Percentiles rank a stretch among this genome's conserved stretches.
phyloP scores from a whole-genome alignment of 2,888 invertebrate genomes.

The Craniophora ligustri region DNA sequence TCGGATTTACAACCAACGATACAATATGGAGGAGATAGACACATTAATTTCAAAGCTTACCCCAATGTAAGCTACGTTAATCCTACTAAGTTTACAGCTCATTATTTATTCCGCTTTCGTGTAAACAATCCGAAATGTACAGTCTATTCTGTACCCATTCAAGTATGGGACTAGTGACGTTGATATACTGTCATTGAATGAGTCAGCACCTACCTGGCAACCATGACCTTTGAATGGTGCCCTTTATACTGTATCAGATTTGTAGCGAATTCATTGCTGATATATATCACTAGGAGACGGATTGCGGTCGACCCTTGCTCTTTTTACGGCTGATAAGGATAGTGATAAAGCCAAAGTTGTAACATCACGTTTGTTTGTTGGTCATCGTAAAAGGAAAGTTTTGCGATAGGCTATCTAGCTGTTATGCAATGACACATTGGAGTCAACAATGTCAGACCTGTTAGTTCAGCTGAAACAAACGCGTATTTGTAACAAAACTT shows the following conservation, averaged over 20 bases:
- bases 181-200: constrained; percentile 38
- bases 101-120: constrained; percentile 33
- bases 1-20: constrained; percentile 2
- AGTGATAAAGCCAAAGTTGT: constrained; percentile 40
- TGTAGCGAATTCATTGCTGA: constrained; percentile 43
- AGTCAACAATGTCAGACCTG: constrained; percentile 28
- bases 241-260: constrained; percentile 43
- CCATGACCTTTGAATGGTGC: constrained; percentile 48
- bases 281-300: constrained; percentile 43
- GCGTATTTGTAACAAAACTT: background rate
- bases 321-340: constrained; percentile 48
- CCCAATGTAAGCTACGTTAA: constrained; percentile 22
- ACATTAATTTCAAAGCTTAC: constrained; percentile 32
- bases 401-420: constrained; percentile 25
- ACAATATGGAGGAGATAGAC: constrained; percentile 8
- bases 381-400: constrained; percentile 44
- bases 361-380: constrained; percentile 45
- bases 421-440: constrained; percentile 15
- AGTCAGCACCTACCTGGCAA: constrained; percentile 32
- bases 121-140: constrained; percentile 34
- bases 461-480: constrained; percentile 14
- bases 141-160: constrained; percentile 12
- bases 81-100: constrained; percentile 22
- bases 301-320: constrained; percentile 39
- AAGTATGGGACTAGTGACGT: constrained; percentile 25